Conservation (phyloP, 1,140 invertebrate genomes). For the Drosophila burlai region DNA sequence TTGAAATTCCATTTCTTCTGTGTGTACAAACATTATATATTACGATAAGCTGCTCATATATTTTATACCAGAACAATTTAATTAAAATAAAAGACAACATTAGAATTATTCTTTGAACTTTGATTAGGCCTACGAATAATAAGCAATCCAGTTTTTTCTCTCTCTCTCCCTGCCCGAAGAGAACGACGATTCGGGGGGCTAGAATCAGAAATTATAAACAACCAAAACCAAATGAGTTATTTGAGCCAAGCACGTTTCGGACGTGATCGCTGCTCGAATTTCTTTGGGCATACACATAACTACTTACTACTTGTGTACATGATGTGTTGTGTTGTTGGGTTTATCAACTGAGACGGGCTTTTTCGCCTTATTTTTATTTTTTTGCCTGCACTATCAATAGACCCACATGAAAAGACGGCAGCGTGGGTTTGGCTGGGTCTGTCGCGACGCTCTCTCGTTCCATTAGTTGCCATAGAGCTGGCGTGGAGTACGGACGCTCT, state of each 20-base stretch:
- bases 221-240: slow-evolving; percentile 37
- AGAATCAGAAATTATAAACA: slow-evolving; percentile 28
- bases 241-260: slow-evolving; percentile 48
- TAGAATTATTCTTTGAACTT: background rate
- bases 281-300: slow-evolving; percentile 16
- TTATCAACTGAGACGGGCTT: slow-evolving; percentile 60
- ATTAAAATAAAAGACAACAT: slow-evolving; percentile 20
- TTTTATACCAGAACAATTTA: slow-evolving; percentile 28
- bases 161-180: background rate
- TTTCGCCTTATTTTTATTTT: slow-evolving; percentile 29
- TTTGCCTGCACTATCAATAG: slow-evolving; percentile 60
- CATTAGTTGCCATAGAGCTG: slow-evolving; percentile 63
- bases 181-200: slow-evolving; percentile 5
- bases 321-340: slow-evolving; percentile 15
- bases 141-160: background rate
- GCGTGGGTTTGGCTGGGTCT: slow-evolving; percentile 38
- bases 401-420: slow-evolving; percentile 55
- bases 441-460: slow-evolving; percentile 20
- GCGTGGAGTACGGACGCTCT: slow-evolving; percentile 48
- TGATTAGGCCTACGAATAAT: background rate
- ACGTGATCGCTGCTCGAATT: slow-evolving; percentile 41
- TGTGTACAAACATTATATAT: slow-evolving; percentile 18
- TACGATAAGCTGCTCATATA: slow-evolving; percentile 17
- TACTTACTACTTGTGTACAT: slow-evolving; percentile 22
- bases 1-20: slow-evolving; percentile 11